Base-by-base conservation (phyloP, 1,140 invertebrate genomes). In the Pogonomyrmex californicus region DNA sequence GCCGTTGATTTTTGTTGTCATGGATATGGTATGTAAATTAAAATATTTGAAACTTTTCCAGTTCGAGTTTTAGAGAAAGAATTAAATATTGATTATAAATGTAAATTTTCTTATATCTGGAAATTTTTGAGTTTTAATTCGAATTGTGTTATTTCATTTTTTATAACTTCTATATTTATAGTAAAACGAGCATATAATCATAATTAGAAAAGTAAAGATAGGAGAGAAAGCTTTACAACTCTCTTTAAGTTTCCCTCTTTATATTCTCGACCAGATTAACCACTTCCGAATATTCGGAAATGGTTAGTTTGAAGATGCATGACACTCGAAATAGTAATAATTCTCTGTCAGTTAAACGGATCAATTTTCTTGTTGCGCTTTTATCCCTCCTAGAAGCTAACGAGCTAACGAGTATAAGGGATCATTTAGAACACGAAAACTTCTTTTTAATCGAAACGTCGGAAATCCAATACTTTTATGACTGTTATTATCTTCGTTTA, bases 381-480 rank as follows among this genome's bases (percentile, higher is more conserved):
- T 81, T 33, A 81, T 70, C 49, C 51, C 63, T 70, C 38, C 10
- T n/a, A 14, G 23, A 56, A 81, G 65, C 23, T 81, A 81, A 81
- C 17, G 36, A 17, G 23, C 10, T 81, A 81, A 81, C 49, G 36
- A 79, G 77, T 41, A 47, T 79, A 58, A 58, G 23, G 38, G 51
- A 44, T 56, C 30, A 44, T 66, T n/a, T 70, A 47, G n/a, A 23
- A 70, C 63, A 81, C 78, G 49, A 47, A 81, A 79, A 23, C 9
- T 23, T 81, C 38, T 44, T 70, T 58, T 7, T 70, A 70, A 81
- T 70, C 51, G 38, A 56, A 70, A 81, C 0, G n/a, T 79, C 77
- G 60, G 54, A 36, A n/a, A 38, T 49, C 49, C 14, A 23, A 44
- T 44, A 68, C 1, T 9, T 81, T 44, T 44, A 68, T 81, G 4